Percentiles rank a stretch among this genome's conserved stretches.
Conservation (phyloP, 2,113 vertebrate genomes). For the Microcebus griseorufus region DNA sequence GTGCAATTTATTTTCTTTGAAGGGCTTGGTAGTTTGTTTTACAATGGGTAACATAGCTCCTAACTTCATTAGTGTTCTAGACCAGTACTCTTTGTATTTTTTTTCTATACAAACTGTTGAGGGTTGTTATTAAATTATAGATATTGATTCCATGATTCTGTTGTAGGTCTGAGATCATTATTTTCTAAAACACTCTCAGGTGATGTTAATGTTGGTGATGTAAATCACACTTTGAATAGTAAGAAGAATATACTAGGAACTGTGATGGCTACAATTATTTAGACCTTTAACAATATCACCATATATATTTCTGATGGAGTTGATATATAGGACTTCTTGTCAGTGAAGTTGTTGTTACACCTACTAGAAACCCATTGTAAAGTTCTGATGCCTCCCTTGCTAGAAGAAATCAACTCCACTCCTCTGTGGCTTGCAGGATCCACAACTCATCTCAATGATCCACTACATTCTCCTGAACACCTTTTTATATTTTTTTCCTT, state of each 20-base stretch:
- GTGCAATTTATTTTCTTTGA: neutral
- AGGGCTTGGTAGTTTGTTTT: neutral
- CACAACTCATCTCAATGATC: neutral
- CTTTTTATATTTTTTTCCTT: neutral
- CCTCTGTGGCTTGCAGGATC: neutral
- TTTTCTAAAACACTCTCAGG: neutral
- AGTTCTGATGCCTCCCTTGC: neutral
- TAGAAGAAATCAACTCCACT: neutral
- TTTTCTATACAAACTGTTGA: neutral
- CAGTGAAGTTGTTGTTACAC: neutral
- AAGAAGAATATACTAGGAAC: neutral
- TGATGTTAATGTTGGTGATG: neutral
- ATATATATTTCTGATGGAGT: neutral
- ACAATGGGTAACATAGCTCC: neutral
- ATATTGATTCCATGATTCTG: neutral
- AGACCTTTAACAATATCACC: neutral
- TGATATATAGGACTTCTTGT: neutral
- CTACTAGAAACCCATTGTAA: neutral
- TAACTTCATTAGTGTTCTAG: neutral
- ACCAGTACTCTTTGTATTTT: neutral
- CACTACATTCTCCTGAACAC: neutral
- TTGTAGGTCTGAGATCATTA: neutral
- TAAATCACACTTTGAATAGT: neutral
- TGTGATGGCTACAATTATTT: neutral
- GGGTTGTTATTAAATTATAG: neutral